Evolutionary conservation across 2,797 vertebrate species (phyloP).

Genomic region (Peromyscus attwateri): DNA sequence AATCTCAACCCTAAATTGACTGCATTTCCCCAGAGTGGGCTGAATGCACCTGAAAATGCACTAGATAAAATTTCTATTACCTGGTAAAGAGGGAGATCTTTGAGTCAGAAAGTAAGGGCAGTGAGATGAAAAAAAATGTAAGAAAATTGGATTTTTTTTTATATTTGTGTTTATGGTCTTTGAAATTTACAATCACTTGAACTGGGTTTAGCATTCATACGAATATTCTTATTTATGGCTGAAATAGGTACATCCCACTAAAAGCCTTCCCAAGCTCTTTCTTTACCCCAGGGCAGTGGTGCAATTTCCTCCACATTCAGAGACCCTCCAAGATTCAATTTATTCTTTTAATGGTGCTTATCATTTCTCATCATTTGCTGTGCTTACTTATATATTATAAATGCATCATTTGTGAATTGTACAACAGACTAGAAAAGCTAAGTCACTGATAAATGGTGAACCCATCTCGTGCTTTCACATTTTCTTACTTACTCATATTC

Average conservation of each 20-base stretch:
- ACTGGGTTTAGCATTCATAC: constrained; percentile 11
- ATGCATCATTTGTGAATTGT: neutral
- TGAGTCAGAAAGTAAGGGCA: constrained; percentile 39
- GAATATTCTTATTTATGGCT: constrained; percentile 8
- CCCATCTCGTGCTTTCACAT: neutral
- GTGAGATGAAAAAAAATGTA: neutral
- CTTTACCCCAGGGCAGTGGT: neutral
- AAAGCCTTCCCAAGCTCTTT: neutral
- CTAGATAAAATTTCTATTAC: constrained; percentile 40
- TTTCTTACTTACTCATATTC: neutral
- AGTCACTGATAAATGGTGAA: neutral
- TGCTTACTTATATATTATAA: constrained; percentile 15
- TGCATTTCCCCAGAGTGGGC: neutral
- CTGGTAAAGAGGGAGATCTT: neutral
- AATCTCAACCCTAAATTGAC: neutral
- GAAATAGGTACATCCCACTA: neutral
- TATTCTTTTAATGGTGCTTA: constrained; percentile 10
- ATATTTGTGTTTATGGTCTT: constrained; percentile 62
- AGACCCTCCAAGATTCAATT: neutral
- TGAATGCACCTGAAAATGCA: neutral
- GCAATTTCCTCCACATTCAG: neutral
- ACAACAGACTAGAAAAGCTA: neutral
- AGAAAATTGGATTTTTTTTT: constrained; percentile 49
- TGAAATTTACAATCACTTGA: constrained; percentile 40
- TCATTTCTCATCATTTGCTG: neutral